phyloP scores from a whole-genome alignment of 1,140 invertebrate genomes.

The Paraescarpia echinospica region DNA sequence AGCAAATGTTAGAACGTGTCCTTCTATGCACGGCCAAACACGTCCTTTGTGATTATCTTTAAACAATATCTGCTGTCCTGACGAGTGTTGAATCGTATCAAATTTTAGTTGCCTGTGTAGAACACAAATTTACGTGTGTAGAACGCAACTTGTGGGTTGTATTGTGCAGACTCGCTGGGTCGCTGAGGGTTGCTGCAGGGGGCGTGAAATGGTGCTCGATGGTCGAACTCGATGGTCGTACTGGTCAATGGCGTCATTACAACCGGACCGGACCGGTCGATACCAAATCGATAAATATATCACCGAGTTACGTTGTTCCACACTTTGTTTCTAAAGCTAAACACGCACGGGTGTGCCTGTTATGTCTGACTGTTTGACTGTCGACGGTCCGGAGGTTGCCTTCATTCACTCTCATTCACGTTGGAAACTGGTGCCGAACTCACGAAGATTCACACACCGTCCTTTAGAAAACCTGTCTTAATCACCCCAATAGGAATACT shows the following conservation, averaged over 20 bases:
- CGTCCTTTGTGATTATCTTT: background rate
- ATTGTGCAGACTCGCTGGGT: background rate
- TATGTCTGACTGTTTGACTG: too few species aligned
- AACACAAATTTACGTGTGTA: background rate
- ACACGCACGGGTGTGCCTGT: background rate
- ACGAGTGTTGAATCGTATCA: background rate
- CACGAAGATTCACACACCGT: too few species aligned
- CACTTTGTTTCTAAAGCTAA: background rate
- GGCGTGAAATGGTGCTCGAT: background rate
- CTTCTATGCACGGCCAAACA: background rate
- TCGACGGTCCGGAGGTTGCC: too few species aligned
- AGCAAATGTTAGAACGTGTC: background rate
- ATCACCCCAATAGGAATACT: too few species aligned
- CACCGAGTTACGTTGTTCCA: background rate
- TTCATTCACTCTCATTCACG: too few species aligned
- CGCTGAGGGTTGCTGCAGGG: background rate
- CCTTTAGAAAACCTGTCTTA: too few species aligned
- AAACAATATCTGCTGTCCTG: background rate
- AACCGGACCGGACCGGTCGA: background rate
- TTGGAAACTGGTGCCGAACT: too few species aligned
- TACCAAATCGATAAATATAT: background rate
- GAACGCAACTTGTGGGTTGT: background rate
- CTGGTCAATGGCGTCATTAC: background rate
- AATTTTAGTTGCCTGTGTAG: background rate
- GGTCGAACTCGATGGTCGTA: background rate